Base-by-base conservation (phyloP, 2,797 vertebrate genomes). In the Chrysolophus pictus region DNA sequence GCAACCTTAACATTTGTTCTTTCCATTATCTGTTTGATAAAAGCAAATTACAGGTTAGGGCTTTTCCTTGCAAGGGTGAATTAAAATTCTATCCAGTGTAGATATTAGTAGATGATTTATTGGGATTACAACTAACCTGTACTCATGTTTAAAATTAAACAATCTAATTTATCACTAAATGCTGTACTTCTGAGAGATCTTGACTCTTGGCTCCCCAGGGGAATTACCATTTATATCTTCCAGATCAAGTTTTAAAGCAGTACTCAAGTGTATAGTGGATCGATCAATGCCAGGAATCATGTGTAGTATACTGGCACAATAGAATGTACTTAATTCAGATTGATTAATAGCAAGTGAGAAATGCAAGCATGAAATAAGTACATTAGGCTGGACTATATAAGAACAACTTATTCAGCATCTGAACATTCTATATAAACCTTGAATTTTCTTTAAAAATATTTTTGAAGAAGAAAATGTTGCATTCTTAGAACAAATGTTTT, bases 261-360 rank as follows among this genome's bases (percentile, higher is more conserved):
- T 14, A n/a, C 4, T 1, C 55, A 37, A 85, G 10, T 37, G 47
- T 49, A 78, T 29, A 90, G 31, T 84, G 86, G 90, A 24, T 14
- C 79, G 80, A 95, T 88, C 75, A 81, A 85, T 82, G 74, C 65
- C 62, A 93, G 71, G 42, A 55, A 72, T 47, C 68, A 67, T 39
- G 64, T 4, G 0, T 28, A 90, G 64, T 4, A 0, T 56, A 56
- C 55, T 56, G 62, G 24, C 42, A 28, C 10, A 49, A 42, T 67
- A 41, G 68, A 63, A 73, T 55, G 53, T 46, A 46, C 14, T 70
- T 87, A 86, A 90, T 76, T 90, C 49, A 88, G 75, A 63, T 17
- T 59, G 44, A 95, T 88, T 74, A 93, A 42, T 19, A 84, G n/a
- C 21, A 95, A 95, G 90, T 69, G 24, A 92, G 68, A 88, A 95